These are phyloP conservation scores for Eristalis arbustorum DNA, from an alignment of 2,888 invertebrate species.

Conservation along the genomic window DNA sequence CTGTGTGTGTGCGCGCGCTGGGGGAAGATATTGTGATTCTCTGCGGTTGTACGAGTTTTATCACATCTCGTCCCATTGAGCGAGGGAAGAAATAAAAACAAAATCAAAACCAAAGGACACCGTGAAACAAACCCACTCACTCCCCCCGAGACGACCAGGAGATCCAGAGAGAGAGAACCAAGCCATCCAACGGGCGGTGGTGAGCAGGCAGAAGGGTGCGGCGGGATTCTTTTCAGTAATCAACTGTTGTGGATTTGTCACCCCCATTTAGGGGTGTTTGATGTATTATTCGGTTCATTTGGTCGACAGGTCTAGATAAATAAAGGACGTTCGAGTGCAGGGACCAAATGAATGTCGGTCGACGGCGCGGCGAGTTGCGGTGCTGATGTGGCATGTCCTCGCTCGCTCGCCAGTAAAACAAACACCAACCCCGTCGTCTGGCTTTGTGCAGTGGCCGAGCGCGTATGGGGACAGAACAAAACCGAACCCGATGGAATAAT, in stretches of 20 bases:
- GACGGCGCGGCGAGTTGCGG: not conserved
- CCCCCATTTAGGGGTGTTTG: slow-evolving; percentile 80
- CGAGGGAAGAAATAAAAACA: not conserved
- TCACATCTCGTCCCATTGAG: not conserved
- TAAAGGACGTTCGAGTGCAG: slow-evolving; percentile 73
- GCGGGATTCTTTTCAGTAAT: slow-evolving; percentile 76
- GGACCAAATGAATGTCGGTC: slow-evolving; percentile 57
- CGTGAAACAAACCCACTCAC: slow-evolving; percentile 24
- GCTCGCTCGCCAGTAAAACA: not conserved
- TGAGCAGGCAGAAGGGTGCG: not conserved
- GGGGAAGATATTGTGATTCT: slow-evolving; percentile 47
- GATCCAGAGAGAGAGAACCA: not conserved
- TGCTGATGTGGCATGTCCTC: not conserved
- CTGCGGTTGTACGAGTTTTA: slow-evolving; percentile 43
- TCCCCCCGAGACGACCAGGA: not conserved
- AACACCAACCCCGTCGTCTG: not conserved
- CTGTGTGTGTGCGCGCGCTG: not conserved
- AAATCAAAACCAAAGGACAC: slow-evolving; percentile 67
- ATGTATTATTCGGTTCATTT: slow-evolving; percentile 81
- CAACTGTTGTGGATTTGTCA: slow-evolving; percentile 80
- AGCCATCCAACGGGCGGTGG: no score
- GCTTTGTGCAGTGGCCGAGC: not conserved
- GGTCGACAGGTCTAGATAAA: slow-evolving; percentile 81
- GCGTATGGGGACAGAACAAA: slow-evolving; percentile 27
- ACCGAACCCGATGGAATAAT: slow-evolving; percentile 24